phyloP scores from a whole-genome alignment of 2,888 invertebrate species.

The Bruchidius siliquastri region DNA sequence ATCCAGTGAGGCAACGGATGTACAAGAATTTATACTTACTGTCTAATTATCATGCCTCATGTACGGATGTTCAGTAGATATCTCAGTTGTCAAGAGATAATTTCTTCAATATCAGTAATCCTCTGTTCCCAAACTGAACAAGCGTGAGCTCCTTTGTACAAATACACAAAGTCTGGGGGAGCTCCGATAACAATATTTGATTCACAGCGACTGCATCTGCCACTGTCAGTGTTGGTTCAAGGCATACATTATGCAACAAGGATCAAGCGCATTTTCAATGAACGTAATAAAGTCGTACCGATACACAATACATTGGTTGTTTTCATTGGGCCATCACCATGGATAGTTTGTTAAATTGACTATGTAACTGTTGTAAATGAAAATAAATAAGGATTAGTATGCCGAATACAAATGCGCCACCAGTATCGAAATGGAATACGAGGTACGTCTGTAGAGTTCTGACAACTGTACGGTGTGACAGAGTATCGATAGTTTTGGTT shows the following conservation, averaged over 20 bases:
- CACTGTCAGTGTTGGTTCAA: neutral
- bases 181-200: neutral
- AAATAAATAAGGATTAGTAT: neutral
- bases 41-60: too few species aligned
- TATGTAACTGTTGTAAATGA: neutral
- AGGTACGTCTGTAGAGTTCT: neutral
- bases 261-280: neutral
- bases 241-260: neutral
- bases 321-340: neutral
- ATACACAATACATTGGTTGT: neutral
- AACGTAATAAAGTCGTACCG: neutral
- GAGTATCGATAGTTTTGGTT: too few species aligned
- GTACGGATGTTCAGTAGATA: too few species aligned
- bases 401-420: neutral
- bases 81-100: neutral
- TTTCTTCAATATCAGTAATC: neutral
- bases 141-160: neutral
- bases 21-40: too few species aligned
- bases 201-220: neutral
- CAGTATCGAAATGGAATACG: neutral
- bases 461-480: too few species aligned
- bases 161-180: neutral
- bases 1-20: too few species aligned
- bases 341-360: neutral
- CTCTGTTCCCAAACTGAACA: neutral